Evolutionary conservation across 2,888 invertebrate species (phyloP).

Genomic region (Craniophora ligustri): DNA sequence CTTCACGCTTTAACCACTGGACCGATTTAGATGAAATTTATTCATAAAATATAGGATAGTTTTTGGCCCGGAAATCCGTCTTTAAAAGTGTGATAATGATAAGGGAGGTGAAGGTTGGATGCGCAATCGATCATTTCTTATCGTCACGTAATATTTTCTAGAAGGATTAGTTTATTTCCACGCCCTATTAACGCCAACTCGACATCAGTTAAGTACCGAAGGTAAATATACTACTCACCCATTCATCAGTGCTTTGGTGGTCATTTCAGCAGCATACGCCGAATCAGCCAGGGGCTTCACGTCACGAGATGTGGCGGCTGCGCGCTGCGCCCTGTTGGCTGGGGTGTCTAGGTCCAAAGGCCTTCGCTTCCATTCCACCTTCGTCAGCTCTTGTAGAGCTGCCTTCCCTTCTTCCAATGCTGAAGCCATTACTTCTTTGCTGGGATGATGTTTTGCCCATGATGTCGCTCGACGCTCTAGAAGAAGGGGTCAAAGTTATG

Average conservation of each 20-base stretch:
- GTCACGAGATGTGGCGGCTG: slow-evolving; percentile 89
- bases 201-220: no score
- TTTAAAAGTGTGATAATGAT: no score
- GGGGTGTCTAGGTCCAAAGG: slow-evolving; percentile 89
- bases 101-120: no score
- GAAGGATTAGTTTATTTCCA: no score
- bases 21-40: no score
- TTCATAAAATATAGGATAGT: no score
- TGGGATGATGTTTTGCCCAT: slow-evolving; percentile 68
- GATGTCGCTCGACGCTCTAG: slow-evolving; percentile 64
- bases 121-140: no score
- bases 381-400: slow-evolving; percentile 87
- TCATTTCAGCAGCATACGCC: slow-evolving; percentile 91
- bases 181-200: no score
- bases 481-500: neutral
- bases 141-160: no score
- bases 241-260: slow-evolving; percentile 89
- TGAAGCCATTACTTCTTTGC: slow-evolving; percentile 74
- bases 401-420: slow-evolving; percentile 88
- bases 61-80: no score
- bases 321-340: slow-evolving; percentile 91
- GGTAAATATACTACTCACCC: slow-evolving; percentile 70
- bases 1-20: no score
- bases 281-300: slow-evolving; percentile 90
- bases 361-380: slow-evolving; percentile 83